Conservation (phyloP, 2,113 vertebrate genomes). For the Alouatta palliata region DNA sequence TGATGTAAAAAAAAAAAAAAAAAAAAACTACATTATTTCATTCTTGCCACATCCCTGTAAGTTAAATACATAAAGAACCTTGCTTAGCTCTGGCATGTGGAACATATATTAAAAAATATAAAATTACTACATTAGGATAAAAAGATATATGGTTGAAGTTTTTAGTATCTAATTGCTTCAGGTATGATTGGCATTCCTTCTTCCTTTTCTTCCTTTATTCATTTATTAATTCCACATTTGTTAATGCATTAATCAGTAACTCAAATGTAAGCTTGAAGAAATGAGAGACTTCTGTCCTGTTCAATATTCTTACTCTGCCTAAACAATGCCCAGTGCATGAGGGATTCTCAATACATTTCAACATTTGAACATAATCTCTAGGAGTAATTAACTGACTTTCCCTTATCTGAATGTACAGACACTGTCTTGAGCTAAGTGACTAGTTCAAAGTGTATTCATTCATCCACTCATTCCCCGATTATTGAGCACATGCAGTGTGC, state of each 20-base stretch:
- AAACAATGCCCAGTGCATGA: not conserved
- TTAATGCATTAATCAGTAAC: not conserved
- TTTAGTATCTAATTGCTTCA: not conserved
- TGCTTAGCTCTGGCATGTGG: not conserved
- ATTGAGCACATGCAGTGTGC: not conserved
- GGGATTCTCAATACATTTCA: not conserved
- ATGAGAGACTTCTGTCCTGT: not conserved
- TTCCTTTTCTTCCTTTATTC: not conserved
- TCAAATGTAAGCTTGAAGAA: not conserved
- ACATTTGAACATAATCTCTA: constrained; percentile 10
- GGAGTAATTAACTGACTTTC: not conserved
- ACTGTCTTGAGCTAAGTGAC: not conserved
- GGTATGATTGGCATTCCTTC: not conserved
- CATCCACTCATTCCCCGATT: not conserved
- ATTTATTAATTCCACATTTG: not conserved
- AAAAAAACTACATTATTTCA: not conserved
- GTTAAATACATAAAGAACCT: not conserved
- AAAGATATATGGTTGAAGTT: not conserved
- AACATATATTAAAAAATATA: not conserved
- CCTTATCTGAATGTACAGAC: not conserved
- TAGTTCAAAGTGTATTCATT: not conserved
- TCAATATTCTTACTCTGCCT: not conserved
- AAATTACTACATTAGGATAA: not conserved
- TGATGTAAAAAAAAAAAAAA: not conserved
- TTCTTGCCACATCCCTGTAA: not conserved